Percentiles rank a stretch among this genome's conserved stretches.
These are phyloP conservation scores for Sinohyriopsis cumingii DNA, from an alignment of 2,888 invertebrate genomes.

Conservation along the genomic window DNA sequence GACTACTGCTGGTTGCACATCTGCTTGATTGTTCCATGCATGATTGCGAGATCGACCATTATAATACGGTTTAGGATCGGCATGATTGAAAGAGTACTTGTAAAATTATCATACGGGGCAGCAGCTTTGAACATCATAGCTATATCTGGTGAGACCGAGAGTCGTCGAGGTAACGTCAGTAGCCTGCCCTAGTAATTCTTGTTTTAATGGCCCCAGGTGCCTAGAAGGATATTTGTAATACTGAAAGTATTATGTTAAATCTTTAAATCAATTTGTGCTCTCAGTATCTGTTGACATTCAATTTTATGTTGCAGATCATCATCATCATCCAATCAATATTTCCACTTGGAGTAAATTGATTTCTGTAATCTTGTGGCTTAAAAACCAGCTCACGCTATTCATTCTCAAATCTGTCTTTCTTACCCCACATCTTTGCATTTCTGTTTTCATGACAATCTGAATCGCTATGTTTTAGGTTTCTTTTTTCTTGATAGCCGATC, in stretches of 20 bases:
- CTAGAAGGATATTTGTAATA: too few species aligned
- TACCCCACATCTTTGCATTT: constrained; percentile 4
- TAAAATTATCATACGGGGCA: too few species aligned
- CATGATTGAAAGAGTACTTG: too few species aligned
- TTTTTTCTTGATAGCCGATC: constrained; percentile 11
- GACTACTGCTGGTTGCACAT: too few species aligned
- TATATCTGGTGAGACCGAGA: too few species aligned
- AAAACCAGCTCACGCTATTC: constrained; percentile 17
- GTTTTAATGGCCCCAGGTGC: too few species aligned
- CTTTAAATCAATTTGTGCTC: constrained; percentile 42
- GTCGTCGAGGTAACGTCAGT: too few species aligned
- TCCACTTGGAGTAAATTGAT: constrained; percentile 20
- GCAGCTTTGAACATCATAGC: too few species aligned
- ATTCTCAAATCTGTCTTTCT: background rate
- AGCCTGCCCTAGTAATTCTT: too few species aligned
- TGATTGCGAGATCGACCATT: too few species aligned
- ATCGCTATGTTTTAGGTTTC: constrained; percentile 6
- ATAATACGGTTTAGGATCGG: too few species aligned
- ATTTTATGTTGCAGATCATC: constrained; percentile 51
- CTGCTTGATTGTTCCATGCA: too few species aligned
- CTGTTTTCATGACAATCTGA: constrained; percentile 1
- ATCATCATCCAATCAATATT: constrained; percentile 43
- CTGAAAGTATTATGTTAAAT: constrained; percentile 25
- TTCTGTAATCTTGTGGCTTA: constrained; percentile 20
- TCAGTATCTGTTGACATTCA: constrained; percentile 52